Evolutionary conservation across 2,113 vertebrate species (phyloP).

Genomic region (Ursus arctos): DNA sequence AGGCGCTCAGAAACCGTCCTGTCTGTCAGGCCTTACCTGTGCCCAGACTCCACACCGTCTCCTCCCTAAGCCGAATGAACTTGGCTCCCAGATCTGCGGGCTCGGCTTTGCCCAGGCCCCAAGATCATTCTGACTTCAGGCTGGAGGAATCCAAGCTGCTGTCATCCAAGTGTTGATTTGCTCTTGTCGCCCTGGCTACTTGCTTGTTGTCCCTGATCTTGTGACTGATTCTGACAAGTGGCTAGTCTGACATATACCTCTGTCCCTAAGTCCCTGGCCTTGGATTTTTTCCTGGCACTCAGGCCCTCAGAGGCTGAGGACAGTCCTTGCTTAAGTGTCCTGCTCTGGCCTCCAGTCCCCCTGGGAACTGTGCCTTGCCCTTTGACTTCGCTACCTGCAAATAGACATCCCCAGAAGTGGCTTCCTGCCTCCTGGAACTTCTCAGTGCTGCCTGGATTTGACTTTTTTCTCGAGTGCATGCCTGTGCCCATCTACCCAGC

Average conservation of each 20-base stretch:
- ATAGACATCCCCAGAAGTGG: not conserved
- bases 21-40: conserved; percentile 47
- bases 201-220: conserved; percentile 43
- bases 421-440: not conserved
- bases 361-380: not conserved
- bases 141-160: conserved; percentile 25
- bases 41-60: not conserved
- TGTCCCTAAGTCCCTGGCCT: conserved; percentile 3
- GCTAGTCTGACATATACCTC: conserved; percentile 20
- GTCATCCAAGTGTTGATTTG: not conserved
- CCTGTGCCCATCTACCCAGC: not conserved
- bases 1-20: conserved; percentile 1
- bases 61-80: not conserved
- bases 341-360: not conserved
- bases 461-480: not conserved
- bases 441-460: not conserved
- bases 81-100: not conserved
- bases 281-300: not conserved
- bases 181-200: conserved; percentile 48
- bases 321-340: not conserved
- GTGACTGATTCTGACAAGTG: conserved; percentile 62
- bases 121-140: conserved; percentile 9
- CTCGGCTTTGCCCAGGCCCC: not conserved
- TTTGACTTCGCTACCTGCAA: conserved; percentile 21
- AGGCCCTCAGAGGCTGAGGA: not conserved